Base-by-base conservation (phyloP, 2,888 invertebrate species). In the Netelia virgata region DNA sequence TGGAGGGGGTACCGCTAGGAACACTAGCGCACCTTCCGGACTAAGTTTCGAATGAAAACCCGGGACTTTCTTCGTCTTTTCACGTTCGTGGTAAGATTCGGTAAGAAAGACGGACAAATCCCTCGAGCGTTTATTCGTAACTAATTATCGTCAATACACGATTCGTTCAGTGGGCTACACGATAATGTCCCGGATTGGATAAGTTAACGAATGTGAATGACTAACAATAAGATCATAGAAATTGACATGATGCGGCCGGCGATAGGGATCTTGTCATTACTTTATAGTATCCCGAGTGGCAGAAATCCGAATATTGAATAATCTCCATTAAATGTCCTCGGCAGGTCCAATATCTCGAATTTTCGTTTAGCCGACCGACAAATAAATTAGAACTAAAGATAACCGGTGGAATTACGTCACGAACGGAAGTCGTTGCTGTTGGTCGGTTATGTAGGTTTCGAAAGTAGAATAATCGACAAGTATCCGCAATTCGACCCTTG, bases 11-110 rank as follows among this genome's bases (percentile, higher is more conserved):
- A 57, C 16, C 8, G 9, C 3, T 18, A 0, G 57, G 43, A 64
- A 74, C 74, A 74, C 74, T 53, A 63, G 63, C 74, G 74, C 47
- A 53, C 61, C 63, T 74, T 74, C 74, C 11, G 73, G 59, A 14
- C 11, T 14, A 47, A 47, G 47, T 47, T 47, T 47, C 47, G 14
- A 14, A 47, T 47, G 47, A 47, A 47, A 10, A 47, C 14, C 47
- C 47, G 11, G 11, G 47, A 47, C 47, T 47, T 47, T 47, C 47
- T 47, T 47, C 47, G 11, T 47, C 47, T 47, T 47, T 47, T 3
- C 3, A 47, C 14, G 47, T 47, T 47, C 14, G 11, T 47, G 11
- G 47, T 47, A 14, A 47, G 47, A 47, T 47, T 47, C 11, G 47
- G 47, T 47, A 47, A 47, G 47, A 47, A 43, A 43, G 43, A 43